Percentiles rank a stretch among this genome's conserved stretches.
phyloP scores from a whole-genome alignment of 92 coral and sea anemone genomes.

The Umimayanthus chanpuru region DNA sequence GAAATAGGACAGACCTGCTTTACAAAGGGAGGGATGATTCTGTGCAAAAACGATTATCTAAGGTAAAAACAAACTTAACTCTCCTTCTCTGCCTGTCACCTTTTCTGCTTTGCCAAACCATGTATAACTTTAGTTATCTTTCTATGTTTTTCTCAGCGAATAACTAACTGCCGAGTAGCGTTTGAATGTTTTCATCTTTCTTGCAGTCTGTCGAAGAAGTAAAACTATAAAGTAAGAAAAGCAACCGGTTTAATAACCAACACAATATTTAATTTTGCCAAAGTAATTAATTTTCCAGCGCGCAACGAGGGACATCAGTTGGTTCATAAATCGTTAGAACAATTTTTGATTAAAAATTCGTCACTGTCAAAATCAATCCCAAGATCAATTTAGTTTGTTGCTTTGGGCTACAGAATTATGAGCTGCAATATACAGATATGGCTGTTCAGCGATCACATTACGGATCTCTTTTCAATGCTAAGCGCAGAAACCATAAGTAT shows the following conservation, averaged over 20 bases:
- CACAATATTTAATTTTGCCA: constrained; percentile 39
- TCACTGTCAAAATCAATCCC: constrained; percentile 36
- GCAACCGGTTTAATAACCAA: constrained; percentile 33
- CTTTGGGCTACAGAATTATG: constrained; percentile 22
- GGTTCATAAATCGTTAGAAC: constrained; percentile 39
- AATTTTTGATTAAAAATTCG: constrained; percentile 43
- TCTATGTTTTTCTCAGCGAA: background rate
- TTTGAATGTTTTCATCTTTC: background rate
- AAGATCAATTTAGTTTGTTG: constrained; percentile 27
- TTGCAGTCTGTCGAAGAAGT: background rate
- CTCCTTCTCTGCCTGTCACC: background rate
- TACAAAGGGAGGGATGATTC: constrained; percentile 61
- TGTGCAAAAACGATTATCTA: constrained; percentile 57
- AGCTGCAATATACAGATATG: constrained; percentile 8
- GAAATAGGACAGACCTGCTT: constrained; percentile 60
- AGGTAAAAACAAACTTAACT: constrained; percentile 28
- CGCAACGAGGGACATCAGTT: constrained; percentile 38
- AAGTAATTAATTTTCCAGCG: constrained; percentile 46
- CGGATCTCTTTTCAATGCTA: constrained; percentile 30
- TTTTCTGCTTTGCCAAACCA: background rate
- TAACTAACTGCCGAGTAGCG: background rate
- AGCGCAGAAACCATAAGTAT: constrained; percentile 11
- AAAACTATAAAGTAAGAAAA: background rate
- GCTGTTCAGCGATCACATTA: constrained; percentile 24
- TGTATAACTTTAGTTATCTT: background rate